Evolutionary conservation across 2,113 vertebrate genomes (phyloP), one percentile per base, ranked within the genome.

Genomic region (Alouatta palliata): DNA sequence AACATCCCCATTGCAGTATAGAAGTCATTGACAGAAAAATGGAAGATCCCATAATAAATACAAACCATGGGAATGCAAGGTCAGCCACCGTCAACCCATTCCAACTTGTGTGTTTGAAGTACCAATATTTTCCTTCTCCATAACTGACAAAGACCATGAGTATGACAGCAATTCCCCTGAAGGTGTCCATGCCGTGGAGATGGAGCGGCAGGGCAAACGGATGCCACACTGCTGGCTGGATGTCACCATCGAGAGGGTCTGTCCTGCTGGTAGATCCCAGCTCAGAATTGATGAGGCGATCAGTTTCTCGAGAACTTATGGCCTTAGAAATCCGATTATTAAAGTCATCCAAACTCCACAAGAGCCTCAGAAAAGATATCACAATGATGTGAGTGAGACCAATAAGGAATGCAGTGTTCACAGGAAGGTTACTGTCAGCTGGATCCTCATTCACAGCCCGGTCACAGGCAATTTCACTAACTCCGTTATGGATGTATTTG

Each of bases 41-140:
- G 0, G 99, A 99, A 19, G 99, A 99, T n/a, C 99, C 99, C 99
- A 99, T 99, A 91, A 99, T 99, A 96, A 99, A 99, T n/a, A 99
- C 99, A 98, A 99, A 99, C 99, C 99, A 52, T 52, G 52, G 16
- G 52, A 52, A 52, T 5, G 4, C 16, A 1, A 52, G 52, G 52
- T 52, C 52, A 52, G 52, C 52, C 52, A 52, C 52, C 52, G 12
- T 17, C 52, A 52, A 52, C 52, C 52, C 52, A 52, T 52, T 52
- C 52, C 52, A 52, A 52, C 52, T 52, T 0, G 1, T 52, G 52
- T 17, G 52, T 52, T 52, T 52, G 52, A 52, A 52, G 52, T 52
- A 52, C 16, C 52, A 52, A 6, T 52, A 52, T 52, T 52, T 52
- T 6, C 52, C 52, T 52, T 52, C 52, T 52, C 52, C 52, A 52